Evolutionary conservation across 2,888 invertebrate species (phyloP), one percentile per base, ranked within the genome.

Genomic region (Stenotaenia linearis): DNA sequence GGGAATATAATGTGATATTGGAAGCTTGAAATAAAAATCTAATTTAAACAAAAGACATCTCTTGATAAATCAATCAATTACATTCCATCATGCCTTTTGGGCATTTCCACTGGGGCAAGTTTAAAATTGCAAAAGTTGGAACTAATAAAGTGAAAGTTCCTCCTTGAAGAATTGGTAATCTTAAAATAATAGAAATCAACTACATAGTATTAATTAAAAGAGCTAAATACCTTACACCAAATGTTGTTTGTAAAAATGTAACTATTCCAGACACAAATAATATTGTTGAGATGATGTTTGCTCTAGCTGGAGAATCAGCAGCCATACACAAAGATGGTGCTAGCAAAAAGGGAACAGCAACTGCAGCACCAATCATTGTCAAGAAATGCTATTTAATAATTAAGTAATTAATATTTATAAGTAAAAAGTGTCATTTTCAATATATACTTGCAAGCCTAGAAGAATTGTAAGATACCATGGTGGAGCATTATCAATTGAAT

Each of bases 131-230:
- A 80, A 94, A 86, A 0, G 92, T 92, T 0, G 93, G 93, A 5
- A 92, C 91, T 79, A 94, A 86, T 86, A 93, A 93, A 0, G 92
- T 92, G 83, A 93, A 93, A 0, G 93, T 93, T 2, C 93, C 93
- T 15, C 94, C 88, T 85, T 85, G 84, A 25, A 85, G 82, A 77
- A 85, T 84, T 7, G 84, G 84, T 35, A 85, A 77, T 30, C 84
- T 84, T 80, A 23, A 78, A 80, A 37, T 18, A 28, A 28, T 37
- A 77, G 2, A 77, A 35, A 0, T 30, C 4, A 28, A 32, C 1
- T 18, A 6, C 15, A 50, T 50, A 7, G 1, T n/a, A 4, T 1
- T 18, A 50, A 45, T 45, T 15, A 12, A 12, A 40, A 40, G 7
- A 9, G 2, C 4, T 10, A 45, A 37, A 77, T 74, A 79, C 88